Evolutionary conservation across 2,797 vertebrate genomes (phyloP), one percentile per base, ranked within the genome.

Genomic region (Anguilla pacifica): DNA sequence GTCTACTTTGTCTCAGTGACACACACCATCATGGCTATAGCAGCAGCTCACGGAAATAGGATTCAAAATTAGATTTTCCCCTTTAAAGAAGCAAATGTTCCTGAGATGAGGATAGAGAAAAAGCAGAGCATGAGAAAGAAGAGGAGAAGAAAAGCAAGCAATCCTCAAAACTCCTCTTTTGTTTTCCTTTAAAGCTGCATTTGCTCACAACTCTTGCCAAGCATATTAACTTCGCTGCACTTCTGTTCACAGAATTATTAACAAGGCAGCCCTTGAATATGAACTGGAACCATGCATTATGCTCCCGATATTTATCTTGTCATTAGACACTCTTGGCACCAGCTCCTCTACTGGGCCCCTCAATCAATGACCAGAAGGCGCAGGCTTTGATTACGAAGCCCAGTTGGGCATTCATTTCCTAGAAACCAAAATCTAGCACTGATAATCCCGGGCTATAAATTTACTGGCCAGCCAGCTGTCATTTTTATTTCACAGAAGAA

Each of bases 381-480:
- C 10, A 55, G 85, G 19, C 67, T 86, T 86, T 86, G 67, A 86
- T 86, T 72, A 49, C 11, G 11, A 51, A 72, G 85, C 46, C 49
- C 85, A 72, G 25, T 74, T 46, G 67, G 67, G 43, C n/a, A 55
- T 86, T 86, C 17, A 74, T 86, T 85, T 85, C 64, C 85, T 51
- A 86, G 85, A 86, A 86, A 74, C 85, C 43, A 39, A 53, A 86
- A 86, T 31, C 85, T 28, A 53, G 85, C 39, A 51, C 22, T 10
- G 85, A 46, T 86, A 86, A 86, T 86, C 85, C 67, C 7, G 39
- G 46, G 67, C 85, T 86, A 49, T 86, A 86, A 86, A 86, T 74
- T 74, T 86, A 86, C n/a, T n/a, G n/a, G n/a, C n/a, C 64, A 74
- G 85, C 25, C 85, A 86, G 85, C 64, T 86, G 85, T 85, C 59